Evolutionary conservation across 2,113 vertebrate genomes (phyloP), one percentile per base, ranked within the genome.

Genomic region (Echinops telfairi): DNA sequence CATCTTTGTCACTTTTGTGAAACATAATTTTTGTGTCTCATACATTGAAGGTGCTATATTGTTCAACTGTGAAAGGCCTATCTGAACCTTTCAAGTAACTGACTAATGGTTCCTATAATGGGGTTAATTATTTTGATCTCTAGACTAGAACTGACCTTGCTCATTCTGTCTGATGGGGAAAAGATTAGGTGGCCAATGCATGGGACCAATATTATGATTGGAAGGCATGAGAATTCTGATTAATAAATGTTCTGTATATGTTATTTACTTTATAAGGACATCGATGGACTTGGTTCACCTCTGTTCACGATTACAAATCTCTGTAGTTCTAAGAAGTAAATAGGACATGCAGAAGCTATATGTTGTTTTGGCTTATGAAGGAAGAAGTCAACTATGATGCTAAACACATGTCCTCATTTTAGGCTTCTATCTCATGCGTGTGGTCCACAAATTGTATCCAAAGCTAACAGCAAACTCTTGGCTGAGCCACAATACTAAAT

Each of bases 11-110:
- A 66, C 33, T 93, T 93, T 73, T 68, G 3, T 70, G 83, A 43
- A 94, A 90, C 83, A 92, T 31, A 88, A 95, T 73, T 86, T 91
- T 86, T 81, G 5, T 43, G n/a, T 76, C 87, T 92, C 27, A 66
- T n/a, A 89, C 20, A 57, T 6, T 58, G 70, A 86, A 71, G 66
- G 22, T n/a, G 64, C 2, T 64, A 57, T 7, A 47, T 25, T 36
- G 31, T 23, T 79, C 43, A 73, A 80, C 47, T 86, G 89, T 12
- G 12, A 80, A 81, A 86, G n/a, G 60, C 1, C 60, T 27, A 31
- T 77, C 40, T 92, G 58, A 90, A 90, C 38, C 43, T 57, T 89
- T 36, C n/a, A 68, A 62, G 38, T 38, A 25, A 25, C 23, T 29
- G 57, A 53, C n/a, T n/a, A 73, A 53, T 53, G 47, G 47, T 53